Conservation (phyloP, 1,140 invertebrate species). For the Micrasema longulum region DNA sequence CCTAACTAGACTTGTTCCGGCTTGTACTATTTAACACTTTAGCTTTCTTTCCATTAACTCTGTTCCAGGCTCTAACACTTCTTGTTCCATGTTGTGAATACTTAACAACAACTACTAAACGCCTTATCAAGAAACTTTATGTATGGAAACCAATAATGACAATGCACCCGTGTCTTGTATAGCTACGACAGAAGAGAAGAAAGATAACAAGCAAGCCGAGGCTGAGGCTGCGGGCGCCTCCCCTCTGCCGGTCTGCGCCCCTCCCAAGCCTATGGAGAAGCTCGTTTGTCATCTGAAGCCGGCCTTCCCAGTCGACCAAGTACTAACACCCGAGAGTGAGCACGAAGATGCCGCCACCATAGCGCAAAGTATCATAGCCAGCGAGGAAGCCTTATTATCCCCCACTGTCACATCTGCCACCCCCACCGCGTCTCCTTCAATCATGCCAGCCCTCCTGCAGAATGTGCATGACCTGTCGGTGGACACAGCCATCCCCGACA, state of each 20-base stretch:
- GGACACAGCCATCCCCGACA: conserved; percentile 60
- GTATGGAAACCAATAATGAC: conserved; percentile 56
- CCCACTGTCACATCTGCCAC: conserved; percentile 59
- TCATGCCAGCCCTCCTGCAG: conserved; percentile 52
- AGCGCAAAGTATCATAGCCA: conserved; percentile 64
- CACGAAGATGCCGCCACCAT: conserved; percentile 65
- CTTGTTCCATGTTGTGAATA: conserved; percentile 70
- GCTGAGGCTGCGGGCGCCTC: conserved; percentile 54
- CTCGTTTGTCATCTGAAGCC: conserved; percentile 53
- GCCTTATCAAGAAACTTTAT: conserved; percentile 51
- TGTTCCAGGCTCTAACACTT: conserved; percentile 70
- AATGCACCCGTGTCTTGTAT: conserved; percentile 65
- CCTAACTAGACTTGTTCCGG: conserved; percentile 5
- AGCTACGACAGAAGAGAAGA: conserved; percentile 63
- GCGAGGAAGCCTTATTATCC: conserved; percentile 59
- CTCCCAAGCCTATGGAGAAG: conserved; percentile 53
- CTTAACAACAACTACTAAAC: conserved; percentile 66
- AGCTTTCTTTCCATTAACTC: conserved; percentile 66
- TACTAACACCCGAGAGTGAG: conserved; percentile 66
- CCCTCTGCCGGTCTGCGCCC: conserved; percentile 51
- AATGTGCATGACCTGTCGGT: conserved; percentile 56
- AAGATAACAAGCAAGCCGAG: conserved; percentile 61
- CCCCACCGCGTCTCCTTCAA: conserved; percentile 51
- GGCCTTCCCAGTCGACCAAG: conserved; percentile 38
- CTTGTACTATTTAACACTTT: conserved; percentile 45